These are phyloP conservation scores for Cheirogaleus major DNA, from an alignment of 2,797 vertebrate genomes.

Conservation along the genomic window DNA sequence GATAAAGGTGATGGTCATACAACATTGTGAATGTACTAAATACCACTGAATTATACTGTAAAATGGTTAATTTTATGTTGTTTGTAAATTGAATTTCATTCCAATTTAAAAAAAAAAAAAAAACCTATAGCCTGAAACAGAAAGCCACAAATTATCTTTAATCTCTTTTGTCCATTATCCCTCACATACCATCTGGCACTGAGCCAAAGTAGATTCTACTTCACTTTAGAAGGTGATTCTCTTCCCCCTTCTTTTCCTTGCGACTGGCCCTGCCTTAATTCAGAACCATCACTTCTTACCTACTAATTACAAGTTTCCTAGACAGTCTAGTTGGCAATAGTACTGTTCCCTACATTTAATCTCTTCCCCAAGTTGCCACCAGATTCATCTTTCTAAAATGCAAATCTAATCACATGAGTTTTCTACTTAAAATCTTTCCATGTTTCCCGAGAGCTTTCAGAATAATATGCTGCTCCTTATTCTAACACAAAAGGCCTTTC, in stretches of 20 bases:
- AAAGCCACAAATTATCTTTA: slow-evolving; percentile 15
- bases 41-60: neutral
- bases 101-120: slow-evolving; percentile 11
- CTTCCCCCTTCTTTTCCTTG: neutral
- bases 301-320: neutral
- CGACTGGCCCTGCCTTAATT: neutral
- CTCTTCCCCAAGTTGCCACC: neutral
- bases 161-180: neutral
- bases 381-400: neutral
- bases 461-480: neutral
- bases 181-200: neutral
- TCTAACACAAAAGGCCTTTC: neutral
- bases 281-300: neutral
- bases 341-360: neutral
- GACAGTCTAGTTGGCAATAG: neutral
- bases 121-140: neutral
- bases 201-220: neutral
- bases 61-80: neutral
- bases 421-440: slow-evolving; percentile 6
- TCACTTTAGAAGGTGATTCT: neutral
- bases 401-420: neutral
- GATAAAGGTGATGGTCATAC: neutral
- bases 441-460: neutral
- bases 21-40: neutral
- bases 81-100: neutral